phyloP scores from a whole-genome alignment of 2,888 invertebrate genomes.

The Thereva unica region DNA sequence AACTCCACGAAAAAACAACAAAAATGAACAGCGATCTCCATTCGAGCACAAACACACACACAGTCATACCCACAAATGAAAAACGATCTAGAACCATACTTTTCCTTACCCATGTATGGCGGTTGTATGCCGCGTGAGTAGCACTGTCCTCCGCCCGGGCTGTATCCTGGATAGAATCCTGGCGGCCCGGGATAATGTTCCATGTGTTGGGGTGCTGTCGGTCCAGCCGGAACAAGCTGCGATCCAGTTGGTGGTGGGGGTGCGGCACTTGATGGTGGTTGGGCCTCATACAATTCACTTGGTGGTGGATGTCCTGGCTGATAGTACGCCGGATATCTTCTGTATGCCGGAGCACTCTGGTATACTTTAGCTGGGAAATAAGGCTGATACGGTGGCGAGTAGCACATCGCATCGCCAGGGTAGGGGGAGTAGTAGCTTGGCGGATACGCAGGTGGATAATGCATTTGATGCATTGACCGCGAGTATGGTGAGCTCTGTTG shows the following conservation, averaged over 20 bases:
- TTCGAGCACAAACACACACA: background rate
- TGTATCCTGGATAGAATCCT: conserved; percentile 63
- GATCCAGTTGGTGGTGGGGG: conserved; percentile 51
- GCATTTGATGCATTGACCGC: conserved; percentile 58
- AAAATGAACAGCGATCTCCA: background rate
- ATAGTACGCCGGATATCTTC: conserved; percentile 48
- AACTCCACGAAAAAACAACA: background rate
- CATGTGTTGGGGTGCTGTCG: conserved; percentile 57
- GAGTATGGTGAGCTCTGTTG: conserved; percentile 50
- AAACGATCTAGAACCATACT: conserved; percentile 53
- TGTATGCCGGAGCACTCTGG: conserved; percentile 53
- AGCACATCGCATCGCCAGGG: conserved; percentile 59
- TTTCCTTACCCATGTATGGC: conserved; percentile 60
- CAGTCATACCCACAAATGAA: conserved; percentile 2
- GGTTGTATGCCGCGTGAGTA: conserved; percentile 62
- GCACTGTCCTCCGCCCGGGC: conserved; percentile 60
- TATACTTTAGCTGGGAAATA: conserved; percentile 61
- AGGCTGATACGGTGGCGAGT: conserved; percentile 61
- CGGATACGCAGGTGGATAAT: conserved; percentile 58
- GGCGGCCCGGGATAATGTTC: conserved; percentile 63
- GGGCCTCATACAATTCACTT: conserved; percentile 53
- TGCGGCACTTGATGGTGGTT: conserved; percentile 45
- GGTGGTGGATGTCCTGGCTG: conserved; percentile 48
- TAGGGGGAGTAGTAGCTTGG: conserved; percentile 57
- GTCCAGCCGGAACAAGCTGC: conserved; percentile 57